Conservation (phyloP, 2,888 invertebrate genomes). For the Arge pagana region DNA sequence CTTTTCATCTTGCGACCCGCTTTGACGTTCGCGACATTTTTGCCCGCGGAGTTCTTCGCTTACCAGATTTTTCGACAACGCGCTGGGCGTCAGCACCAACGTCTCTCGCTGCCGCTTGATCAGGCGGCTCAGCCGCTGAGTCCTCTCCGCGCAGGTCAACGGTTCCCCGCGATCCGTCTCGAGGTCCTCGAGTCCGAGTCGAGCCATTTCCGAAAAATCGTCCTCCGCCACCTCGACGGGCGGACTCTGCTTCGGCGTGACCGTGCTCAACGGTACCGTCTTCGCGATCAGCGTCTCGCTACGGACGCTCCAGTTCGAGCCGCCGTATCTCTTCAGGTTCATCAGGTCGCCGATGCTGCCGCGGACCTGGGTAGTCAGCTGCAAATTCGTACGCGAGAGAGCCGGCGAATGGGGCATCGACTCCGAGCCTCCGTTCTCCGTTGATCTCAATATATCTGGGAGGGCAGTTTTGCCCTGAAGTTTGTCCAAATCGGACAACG, state of each 20-base stretch:
- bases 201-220: constrained; percentile 22
- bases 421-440: constrained; percentile 55
- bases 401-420: constrained; percentile 63
- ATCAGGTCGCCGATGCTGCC: constrained; percentile 80
- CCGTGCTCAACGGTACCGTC: constrained; percentile 75
- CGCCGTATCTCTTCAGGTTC: constrained; percentile 75
- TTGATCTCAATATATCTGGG: constrained; percentile 61
- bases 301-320: constrained; percentile 71
- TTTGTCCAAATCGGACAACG: constrained; percentile 75
- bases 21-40: too few species aligned
- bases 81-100: constrained; percentile 51
- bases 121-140: constrained; percentile 69
- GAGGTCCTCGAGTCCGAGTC: constrained; percentile 30
- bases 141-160: constrained; percentile 71
- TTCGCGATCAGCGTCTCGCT: constrained; percentile 75
- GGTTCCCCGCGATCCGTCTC: constrained; percentile 58
- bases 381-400: constrained; percentile 58
- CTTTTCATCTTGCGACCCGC: too few species aligned
- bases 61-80: constrained; percentile 31
- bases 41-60: too few species aligned
- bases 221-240: constrained; percentile 46
- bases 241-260: constrained; percentile 64
- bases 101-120: constrained; percentile 67
- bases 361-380: constrained; percentile 44
- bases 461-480: constrained; percentile 52